Conservation (phyloP, 2,888 invertebrate species). For the Standfussiana lucernea region DNA sequence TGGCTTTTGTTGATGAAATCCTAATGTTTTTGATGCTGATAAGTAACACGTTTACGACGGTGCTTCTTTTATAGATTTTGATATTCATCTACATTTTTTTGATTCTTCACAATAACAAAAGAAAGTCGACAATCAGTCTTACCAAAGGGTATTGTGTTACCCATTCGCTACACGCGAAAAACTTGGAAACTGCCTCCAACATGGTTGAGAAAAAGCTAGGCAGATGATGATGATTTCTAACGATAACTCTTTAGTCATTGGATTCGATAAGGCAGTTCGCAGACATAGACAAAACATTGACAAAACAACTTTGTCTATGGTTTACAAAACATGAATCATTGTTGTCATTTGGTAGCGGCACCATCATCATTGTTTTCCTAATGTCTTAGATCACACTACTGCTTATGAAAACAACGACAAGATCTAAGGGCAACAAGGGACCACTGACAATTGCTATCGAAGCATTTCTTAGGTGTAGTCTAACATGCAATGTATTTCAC, state of each 20-base stretch:
- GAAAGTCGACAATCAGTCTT: neutral
- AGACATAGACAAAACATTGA: neutral
- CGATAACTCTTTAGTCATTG: neutral
- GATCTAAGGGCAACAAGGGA: neutral
- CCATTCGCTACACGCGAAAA: neutral
- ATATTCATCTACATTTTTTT: neutral
- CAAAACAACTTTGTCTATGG: neutral
- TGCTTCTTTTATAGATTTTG: conserved; percentile 4
- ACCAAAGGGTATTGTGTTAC: neutral
- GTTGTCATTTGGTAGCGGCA: neutral
- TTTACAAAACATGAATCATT: conserved; percentile 18
- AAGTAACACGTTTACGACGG: conserved; percentile 1
- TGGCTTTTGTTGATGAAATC: conserved; percentile 15
- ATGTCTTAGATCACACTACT: neutral
- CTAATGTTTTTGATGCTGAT: conserved; percentile 1
- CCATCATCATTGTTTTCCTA: neutral
- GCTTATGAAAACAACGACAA: neutral
- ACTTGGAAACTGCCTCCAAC: neutral
- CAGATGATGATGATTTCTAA: neutral
- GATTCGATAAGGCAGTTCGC: neutral
- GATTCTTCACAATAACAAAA: neutral
- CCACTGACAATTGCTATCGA: neutral
- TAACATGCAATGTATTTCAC: too few relatives aligned
- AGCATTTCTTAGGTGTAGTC: too few relatives aligned
- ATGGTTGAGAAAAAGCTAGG: neutral